Evolutionary conservation across 2,888 invertebrate species (phyloP).

Genomic region (Ecdyonurus torrentis): DNA sequence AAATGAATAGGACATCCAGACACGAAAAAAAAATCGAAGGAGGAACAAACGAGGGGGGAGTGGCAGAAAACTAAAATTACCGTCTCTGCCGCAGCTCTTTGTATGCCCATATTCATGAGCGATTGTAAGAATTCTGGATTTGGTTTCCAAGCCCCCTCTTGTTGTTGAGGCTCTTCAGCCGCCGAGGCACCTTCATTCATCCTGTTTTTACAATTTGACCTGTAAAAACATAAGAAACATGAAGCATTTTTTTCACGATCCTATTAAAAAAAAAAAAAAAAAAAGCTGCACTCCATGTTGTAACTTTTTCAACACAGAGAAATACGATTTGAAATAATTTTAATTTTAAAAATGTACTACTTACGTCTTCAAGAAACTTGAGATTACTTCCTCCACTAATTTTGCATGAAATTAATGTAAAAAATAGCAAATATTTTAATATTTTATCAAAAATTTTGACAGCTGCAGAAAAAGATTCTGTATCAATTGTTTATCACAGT

Average conservation of each 20-base stretch:
- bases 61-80: too few relatives aligned
- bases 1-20: too few relatives aligned
- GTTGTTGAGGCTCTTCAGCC: not conserved
- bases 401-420: not conserved
- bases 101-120: conserved; percentile 18
- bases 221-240: too few relatives aligned
- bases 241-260: too few relatives aligned
- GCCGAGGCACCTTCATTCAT: not conserved
- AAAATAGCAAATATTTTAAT: not conserved
- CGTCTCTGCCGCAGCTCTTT: conserved; percentile 14
- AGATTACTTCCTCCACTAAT: not conserved
- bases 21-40: too few relatives aligned
- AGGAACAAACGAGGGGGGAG: too few relatives aligned
- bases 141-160: conserved; percentile 16
- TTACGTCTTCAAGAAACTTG: not conserved
- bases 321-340: too few relatives aligned
- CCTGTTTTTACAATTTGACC: not conserved
- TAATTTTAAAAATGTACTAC: not conserved
- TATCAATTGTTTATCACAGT: not conserved
- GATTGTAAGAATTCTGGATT: conserved; percentile 16
- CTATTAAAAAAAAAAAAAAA: too few relatives aligned
- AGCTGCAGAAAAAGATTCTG: not conserved
- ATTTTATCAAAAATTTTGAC: not conserved
- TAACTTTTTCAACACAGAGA: too few relatives aligned
- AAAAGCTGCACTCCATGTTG: too few relatives aligned